A percentile compares a stretch with the other conserved stretches of the same genome.
Conservation (phyloP, 2,888 invertebrate species). For the Drosophila mercatorum region DNA sequence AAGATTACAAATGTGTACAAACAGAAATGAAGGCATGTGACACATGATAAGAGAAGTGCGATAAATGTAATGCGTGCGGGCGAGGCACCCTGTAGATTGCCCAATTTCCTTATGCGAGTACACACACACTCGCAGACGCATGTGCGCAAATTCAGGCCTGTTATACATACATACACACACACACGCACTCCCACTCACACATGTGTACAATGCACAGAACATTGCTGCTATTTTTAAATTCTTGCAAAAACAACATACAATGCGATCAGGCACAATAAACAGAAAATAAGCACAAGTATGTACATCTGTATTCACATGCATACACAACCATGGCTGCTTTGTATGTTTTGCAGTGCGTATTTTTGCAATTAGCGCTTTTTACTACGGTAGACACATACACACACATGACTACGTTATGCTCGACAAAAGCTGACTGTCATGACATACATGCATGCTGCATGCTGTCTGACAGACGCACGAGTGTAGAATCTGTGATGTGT, state of each 20-base stretch:
- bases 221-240: slow-evolving; percentile 66
- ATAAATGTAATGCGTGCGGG: slow-evolving; percentile 21
- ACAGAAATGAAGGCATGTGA: slow-evolving; percentile 31
- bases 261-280: slow-evolving; percentile 42
- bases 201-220: slow-evolving; percentile 13
- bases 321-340: slow-evolving; percentile 2
- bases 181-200: slow-evolving; percentile 1
- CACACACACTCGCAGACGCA: slow-evolving; percentile 7
- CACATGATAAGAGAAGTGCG: slow-evolving; percentile 25
- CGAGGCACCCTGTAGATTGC: slow-evolving; percentile 40
- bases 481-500: background rate
- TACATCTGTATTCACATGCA: background rate
- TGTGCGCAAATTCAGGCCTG: slow-evolving; percentile 52
- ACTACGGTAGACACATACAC: slow-evolving; percentile 6
- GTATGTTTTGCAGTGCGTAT: slow-evolving; percentile 27
- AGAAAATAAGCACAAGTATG: slow-evolving; percentile 18
- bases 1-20: slow-evolving; percentile 14
- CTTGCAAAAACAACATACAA: slow-evolving; percentile 62
- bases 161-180: slow-evolving; percentile 21
- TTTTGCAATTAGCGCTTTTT: slow-evolving; percentile 39
- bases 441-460: slow-evolving; percentile 10
- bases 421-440: slow-evolving; percentile 50
- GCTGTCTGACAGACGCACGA: background rate
- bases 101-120: slow-evolving; percentile 19
- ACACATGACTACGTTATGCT: slow-evolving; percentile 1